phyloP scores from a whole-genome alignment of 2,113 vertebrate genomes.

The Gracilinanus agilis region DNA sequence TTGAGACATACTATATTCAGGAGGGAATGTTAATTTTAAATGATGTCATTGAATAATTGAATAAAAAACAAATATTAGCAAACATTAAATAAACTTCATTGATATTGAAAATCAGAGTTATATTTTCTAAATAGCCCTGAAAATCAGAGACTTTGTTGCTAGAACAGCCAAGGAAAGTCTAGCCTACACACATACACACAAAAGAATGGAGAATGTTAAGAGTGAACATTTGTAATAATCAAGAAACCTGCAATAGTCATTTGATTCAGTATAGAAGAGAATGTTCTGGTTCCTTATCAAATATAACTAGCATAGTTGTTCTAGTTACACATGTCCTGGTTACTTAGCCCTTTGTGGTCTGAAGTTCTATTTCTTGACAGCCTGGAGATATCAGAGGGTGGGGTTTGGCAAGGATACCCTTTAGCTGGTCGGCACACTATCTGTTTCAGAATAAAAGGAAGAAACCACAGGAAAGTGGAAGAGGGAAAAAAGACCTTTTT shows the following conservation, averaged over 20 bases:
- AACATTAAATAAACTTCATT: neutral
- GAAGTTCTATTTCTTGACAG: slow-evolving; percentile 27
- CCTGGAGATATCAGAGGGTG: neutral
- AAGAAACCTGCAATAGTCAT: neutral
- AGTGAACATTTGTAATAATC: slow-evolving; percentile 47
- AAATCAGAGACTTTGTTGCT: slow-evolving; percentile 26
- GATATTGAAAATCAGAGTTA: slow-evolving; percentile 43
- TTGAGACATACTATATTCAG: slow-evolving; percentile 6
- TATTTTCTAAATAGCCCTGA: neutral
- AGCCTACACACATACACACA: neutral
- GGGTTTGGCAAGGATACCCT: slow-evolving; percentile 22
- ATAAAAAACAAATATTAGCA: neutral
- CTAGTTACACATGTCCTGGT: slow-evolving; percentile 14
- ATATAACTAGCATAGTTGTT: slow-evolving; percentile 28
- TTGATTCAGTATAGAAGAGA: slow-evolving; percentile 24
- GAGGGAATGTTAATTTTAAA: slow-evolving; percentile 32
- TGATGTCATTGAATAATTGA: slow-evolving; percentile 8
- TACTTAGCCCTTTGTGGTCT: slow-evolving; percentile 45
- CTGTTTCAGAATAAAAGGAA: slow-evolving; percentile 62
- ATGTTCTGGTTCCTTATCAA: slow-evolving; percentile 3
- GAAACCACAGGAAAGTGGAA: slow-evolving; percentile 60
- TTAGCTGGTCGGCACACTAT: slow-evolving; percentile 60
- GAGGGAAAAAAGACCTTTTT: slow-evolving; percentile 58
- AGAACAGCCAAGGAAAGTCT: neutral
- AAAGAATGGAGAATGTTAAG: slow-evolving; percentile 3